Evolutionary conservation across 2,113 vertebrate genomes (phyloP), one percentile per base, ranked within the genome.

Genomic region (Salvelinus sp.): DNA sequence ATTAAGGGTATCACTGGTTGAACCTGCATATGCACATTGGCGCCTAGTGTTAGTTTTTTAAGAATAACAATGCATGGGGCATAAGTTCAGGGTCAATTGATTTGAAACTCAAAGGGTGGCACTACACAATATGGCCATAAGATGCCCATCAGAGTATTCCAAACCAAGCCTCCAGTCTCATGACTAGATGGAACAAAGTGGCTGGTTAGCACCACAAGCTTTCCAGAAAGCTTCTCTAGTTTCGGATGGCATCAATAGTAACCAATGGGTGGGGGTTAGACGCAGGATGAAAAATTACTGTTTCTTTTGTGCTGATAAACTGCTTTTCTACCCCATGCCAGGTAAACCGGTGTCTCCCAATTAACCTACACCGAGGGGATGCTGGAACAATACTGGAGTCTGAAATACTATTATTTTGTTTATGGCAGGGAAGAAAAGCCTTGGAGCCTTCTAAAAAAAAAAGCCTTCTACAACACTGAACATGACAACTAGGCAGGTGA

Each of bases 261-360:
- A 81, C 87, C 78, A 79, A 76, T 23, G 75, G 23, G 70, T 66
- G 78, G 81, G 81, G 83, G 79, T 80, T 76, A 86, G 83, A 87
- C 76, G 81, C 79, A 79, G 78, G 75, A 82, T 54, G 23, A 82
- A 76, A 12, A 44, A 44, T 44, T 10, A 72, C 76, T 77, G 6
- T 27, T 76, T 54, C 38, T 88, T 80, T 82, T 76, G 76, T 78
- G 62, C 83, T 83, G 78, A 76, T 80, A 81, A 83, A 83, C 85
- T 89, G 88, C 85, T 20, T 27, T 47, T 66, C 79, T 69, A 81
- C 77, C 85, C 85, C 86, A 87, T 82, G 79, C 77, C 81, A 76
- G 64, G 74, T 80, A 86, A 88, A 89, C 85, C 85, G 6, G 33
- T 76, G 80, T 85, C 85, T 85, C 86, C 83, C 85, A 82, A 78